Evolutionary conservation across 2,888 invertebrate species (phyloP).

Genomic region (Sinohyriopsis cumingii): DNA sequence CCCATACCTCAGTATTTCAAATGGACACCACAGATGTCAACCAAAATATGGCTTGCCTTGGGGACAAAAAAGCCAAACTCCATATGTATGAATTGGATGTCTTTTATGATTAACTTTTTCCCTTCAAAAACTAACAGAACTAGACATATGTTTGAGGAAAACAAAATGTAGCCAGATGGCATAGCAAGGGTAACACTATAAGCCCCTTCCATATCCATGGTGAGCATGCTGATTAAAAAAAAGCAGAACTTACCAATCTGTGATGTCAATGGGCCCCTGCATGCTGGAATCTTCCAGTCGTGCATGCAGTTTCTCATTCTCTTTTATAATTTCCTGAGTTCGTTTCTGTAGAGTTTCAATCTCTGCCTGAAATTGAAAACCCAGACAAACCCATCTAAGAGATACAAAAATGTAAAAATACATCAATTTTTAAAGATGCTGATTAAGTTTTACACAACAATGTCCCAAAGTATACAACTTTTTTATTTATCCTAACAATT

Average conservation of each 20-base stretch:
- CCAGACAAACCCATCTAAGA: conserved; percentile 5
- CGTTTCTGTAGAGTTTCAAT: conserved; percentile 50
- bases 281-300: conserved; percentile 45
- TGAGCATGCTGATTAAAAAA: no score
- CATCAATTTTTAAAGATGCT: neutral
- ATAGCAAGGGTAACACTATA: no score
- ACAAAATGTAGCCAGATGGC: no score
- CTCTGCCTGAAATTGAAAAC: conserved; percentile 45
- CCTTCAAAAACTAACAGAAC: no score
- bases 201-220: no score
- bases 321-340: conserved; percentile 62
- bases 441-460: neutral
- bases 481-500: neutral
- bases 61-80: no score
- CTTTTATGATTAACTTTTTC: no score
- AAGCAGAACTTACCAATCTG: conserved; percentile 56
- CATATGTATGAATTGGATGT: no score
- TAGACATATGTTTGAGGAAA: no score
- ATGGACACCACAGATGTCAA: no score
- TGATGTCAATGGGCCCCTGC: conserved; percentile 50
- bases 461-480: neutral
- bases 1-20: no score
- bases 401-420: neutral
- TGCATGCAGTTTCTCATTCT: conserved; percentile 62
- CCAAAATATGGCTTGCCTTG: no score